A percentile compares a stretch with the other conserved stretches of the same genome.
These are phyloP conservation scores for Euproctis similis DNA, from an alignment of 2,888 invertebrate genomes.

Conservation along the genomic window DNA sequence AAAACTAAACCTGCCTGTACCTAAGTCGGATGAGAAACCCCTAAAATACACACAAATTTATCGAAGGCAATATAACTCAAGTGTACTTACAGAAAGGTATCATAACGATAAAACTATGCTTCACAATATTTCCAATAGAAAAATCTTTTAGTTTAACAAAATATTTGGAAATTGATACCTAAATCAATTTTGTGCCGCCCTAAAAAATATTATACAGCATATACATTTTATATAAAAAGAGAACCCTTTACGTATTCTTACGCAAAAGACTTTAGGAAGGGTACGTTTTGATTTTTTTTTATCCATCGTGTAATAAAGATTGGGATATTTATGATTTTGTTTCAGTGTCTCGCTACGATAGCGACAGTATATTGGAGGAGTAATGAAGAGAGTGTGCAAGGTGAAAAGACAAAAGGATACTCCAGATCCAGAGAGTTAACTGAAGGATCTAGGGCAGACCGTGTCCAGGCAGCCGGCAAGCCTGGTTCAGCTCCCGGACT, in stretches of 20 bases:
- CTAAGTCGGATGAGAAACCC: too few relatives aligned
- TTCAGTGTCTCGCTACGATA: slow-evolving; percentile 88
- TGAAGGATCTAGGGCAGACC: slow-evolving; percentile 82
- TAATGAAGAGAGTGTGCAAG: slow-evolving; percentile 91
- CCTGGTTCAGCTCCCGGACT: slow-evolving; percentile 34
- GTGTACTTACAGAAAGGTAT: slow-evolving; percentile 9
- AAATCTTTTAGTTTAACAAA: slow-evolving; percentile 7
- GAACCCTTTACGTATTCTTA: slow-evolving; percentile 4
- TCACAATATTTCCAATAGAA: slow-evolving; percentile 4
- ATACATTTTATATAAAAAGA: too few relatives aligned
- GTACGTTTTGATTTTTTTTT: slow-evolving; percentile 2
- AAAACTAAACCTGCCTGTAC: too few relatives aligned
- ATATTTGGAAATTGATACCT: slow-evolving; percentile 5
- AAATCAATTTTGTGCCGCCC: slow-evolving; percentile 5
- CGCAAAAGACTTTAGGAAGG: slow-evolving; percentile 1
- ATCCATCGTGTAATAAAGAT: slow-evolving; percentile 4
- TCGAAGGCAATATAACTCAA: too few relatives aligned
- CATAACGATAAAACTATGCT: slow-evolving; percentile 4
- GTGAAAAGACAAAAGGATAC: slow-evolving; percentile 83
- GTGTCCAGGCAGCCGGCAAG: slow-evolving; percentile 80
- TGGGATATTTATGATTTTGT: slow-evolving; percentile 13
- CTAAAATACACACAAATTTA: too few relatives aligned
- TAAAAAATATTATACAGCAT: slow-evolving; percentile 1
- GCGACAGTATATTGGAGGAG: slow-evolving; percentile 90
- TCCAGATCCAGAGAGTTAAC: slow-evolving; percentile 86